A percentile compares a stretch with the other conserved stretches of the same genome.
phyloP scores from a whole-genome alignment of 1,140 invertebrate species.

The Platyura marginata region DNA sequence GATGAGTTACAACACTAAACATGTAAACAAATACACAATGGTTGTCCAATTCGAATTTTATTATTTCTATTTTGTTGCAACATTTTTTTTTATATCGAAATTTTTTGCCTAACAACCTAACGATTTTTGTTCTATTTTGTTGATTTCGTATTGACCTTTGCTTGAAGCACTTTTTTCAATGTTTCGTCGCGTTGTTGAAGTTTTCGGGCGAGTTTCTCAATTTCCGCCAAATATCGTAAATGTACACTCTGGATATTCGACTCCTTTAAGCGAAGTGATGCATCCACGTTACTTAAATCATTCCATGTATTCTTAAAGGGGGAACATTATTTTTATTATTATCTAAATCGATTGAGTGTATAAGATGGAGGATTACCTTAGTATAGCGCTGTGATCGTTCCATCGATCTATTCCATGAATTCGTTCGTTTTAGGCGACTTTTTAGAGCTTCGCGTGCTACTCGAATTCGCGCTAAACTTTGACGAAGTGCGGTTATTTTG shows the following conservation, averaged over 20 bases:
- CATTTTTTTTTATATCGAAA: no score
- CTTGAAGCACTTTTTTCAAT: conserved; percentile 7
- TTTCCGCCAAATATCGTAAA: conserved; percentile 13
- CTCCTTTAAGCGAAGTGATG: conserved; percentile 21
- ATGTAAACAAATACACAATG: no score
- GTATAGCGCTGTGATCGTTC: conserved; percentile 15
- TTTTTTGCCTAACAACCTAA: no score
- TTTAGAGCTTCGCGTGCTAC: background rate
- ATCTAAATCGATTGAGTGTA: conserved; percentile 20
- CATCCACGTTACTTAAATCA: conserved; percentile 17
- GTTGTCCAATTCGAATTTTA: no score
- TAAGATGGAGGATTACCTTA: conserved; percentile 17
- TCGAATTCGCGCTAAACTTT: background rate
- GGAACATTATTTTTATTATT: conserved; percentile 14
- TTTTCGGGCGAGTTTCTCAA: conserved; percentile 18
- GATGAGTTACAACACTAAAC: no score
- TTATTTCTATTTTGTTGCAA: no score
- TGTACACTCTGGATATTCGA: conserved; percentile 19
- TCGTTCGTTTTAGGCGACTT: conserved; percentile 7
- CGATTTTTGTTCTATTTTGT: no score
- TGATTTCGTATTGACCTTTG: background rate
- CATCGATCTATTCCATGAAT: conserved; percentile 14
- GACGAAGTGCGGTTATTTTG: background rate
- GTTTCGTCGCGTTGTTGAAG: conserved; percentile 21
- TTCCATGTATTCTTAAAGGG: conserved; percentile 19